Evolutionary conservation across 2,113 vertebrate species (phyloP).

Genomic region (Pterocles burchelli): DNA sequence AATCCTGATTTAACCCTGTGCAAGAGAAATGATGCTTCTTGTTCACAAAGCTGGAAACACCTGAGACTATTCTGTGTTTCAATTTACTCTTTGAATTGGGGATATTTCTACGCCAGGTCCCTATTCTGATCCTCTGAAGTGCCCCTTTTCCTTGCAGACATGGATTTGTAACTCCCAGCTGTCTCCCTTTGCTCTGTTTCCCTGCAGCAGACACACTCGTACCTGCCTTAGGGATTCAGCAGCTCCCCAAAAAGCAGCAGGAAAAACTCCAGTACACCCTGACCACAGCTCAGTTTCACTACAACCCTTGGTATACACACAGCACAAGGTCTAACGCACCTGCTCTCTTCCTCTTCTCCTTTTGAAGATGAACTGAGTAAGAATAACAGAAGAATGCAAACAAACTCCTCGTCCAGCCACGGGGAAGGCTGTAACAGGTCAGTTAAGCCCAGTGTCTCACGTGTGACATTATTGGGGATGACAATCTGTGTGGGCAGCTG

Average conservation of each 20-base stretch:
- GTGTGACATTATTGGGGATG: not conserved
- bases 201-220: accelerated
- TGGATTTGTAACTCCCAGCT: not conserved
- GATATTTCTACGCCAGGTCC: not conserved
- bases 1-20: not conserved
- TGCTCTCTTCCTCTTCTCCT: not conserved
- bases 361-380: not conserved
- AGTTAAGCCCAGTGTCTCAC: not conserved
- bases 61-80: not conserved
- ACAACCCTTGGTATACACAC: accelerated
- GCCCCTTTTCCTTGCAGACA: not conserved
- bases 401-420: not conserved
- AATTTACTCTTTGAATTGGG: not conserved
- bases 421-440: not conserved
- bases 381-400: not conserved
- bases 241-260: not conserved
- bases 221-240: not conserved
- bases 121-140: not conserved
- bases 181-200: not conserved
- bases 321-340: not conserved
- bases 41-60: not conserved
- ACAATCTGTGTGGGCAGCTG: not conserved
- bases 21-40: not conserved
- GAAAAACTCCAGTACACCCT: not conserved
- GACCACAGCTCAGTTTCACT: not conserved